Percentiles rank a stretch among this genome's conserved stretches.
phyloP scores from a whole-genome alignment of 2,888 invertebrate genomes.

The Aquatica leii region DNA sequence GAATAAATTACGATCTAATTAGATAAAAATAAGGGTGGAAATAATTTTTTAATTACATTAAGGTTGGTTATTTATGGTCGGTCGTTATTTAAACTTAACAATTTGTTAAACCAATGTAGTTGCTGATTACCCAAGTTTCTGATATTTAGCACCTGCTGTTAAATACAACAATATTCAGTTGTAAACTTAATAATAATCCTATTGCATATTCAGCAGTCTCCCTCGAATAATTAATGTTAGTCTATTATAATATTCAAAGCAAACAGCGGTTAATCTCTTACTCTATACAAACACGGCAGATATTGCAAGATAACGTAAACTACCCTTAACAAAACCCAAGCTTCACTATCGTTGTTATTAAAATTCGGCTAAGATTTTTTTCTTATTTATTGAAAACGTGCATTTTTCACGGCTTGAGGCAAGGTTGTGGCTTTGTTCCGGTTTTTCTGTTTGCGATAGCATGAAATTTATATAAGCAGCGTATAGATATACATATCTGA shows the following conservation, averaged over 20 bases:
- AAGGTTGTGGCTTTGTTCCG: conserved; percentile 29
- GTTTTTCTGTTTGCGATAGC: conserved; percentile 16
- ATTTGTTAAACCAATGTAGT: too few species aligned
- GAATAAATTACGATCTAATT: too few species aligned
- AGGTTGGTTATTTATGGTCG: too few species aligned
- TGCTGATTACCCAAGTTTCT: too few species aligned
- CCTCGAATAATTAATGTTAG: conserved; percentile 7
- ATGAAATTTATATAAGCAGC: conserved; percentile 27
- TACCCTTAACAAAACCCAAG: neutral
- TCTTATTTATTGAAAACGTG: conserved; percentile 2
- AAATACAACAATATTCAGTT: conserved; percentile 2
- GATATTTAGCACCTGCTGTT: conserved; percentile 8
- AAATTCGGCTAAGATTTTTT: conserved; percentile 9
- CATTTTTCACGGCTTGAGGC: conserved; percentile 23
- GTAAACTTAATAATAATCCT: conserved; percentile 11
- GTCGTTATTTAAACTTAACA: too few species aligned
- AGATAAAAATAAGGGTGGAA: too few species aligned
- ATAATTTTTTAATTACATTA: too few species aligned
- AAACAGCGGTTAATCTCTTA: neutral
- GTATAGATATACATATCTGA: conserved; percentile 13
- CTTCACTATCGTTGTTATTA: too few species aligned
- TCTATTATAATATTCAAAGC: conserved; percentile 10
- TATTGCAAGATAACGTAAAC: too few species aligned
- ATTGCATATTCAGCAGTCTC: conserved; percentile 13
- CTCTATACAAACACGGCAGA: too few species aligned